A percentile compares a stretch with the other conserved stretches of the same genome.
phyloP scores from a whole-genome alignment of 2,888 invertebrate species.

The Rhogogaster chlorosoma region DNA sequence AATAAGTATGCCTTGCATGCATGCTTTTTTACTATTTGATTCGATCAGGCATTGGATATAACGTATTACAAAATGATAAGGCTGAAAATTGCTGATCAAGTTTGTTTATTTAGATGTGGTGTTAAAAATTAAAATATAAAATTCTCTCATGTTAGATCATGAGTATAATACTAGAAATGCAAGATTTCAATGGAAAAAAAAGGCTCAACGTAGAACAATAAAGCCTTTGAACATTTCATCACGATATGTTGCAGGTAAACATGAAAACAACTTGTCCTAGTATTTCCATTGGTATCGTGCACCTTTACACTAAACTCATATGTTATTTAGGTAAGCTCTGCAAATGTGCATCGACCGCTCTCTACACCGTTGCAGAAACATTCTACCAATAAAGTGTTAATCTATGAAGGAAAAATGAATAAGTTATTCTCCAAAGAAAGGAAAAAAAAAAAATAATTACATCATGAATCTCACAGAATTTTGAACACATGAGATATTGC shows the following conservation, averaged over 20 bases:
- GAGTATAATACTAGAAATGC: constrained; percentile 48
- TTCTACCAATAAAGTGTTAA: constrained; percentile 38
- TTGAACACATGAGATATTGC: constrained; percentile 17
- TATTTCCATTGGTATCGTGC: constrained; percentile 39
- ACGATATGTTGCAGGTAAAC: background rate
- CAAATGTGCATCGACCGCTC: constrained; percentile 53
- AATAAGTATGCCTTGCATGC: background rate
- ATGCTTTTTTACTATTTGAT: background rate
- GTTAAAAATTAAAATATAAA: constrained; percentile 49
- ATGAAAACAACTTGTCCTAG: background rate
- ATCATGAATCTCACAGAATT: constrained; percentile 15
- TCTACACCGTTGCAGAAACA: constrained; percentile 44
- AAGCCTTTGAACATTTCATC: background rate
- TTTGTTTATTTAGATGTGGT: constrained; percentile 43
- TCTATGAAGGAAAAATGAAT: constrained; percentile 41
- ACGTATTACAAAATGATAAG: constrained; percentile 26
- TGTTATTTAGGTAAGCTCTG: constrained; percentile 36
- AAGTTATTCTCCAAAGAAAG: constrained; percentile 35
- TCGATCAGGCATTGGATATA: background rate
- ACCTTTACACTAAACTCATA: constrained; percentile 47
- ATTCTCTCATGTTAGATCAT: constrained; percentile 48
- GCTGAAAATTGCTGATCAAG: constrained; percentile 43
- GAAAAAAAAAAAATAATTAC: constrained; percentile 6
- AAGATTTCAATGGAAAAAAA: constrained; percentile 39
- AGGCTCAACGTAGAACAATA: constrained; percentile 7